A percentile compares a stretch with the other conserved stretches of the same genome.
phyloP scores from a whole-genome alignment of 2,113 vertebrate species.

The Syrrhaptes paradoxus region DNA sequence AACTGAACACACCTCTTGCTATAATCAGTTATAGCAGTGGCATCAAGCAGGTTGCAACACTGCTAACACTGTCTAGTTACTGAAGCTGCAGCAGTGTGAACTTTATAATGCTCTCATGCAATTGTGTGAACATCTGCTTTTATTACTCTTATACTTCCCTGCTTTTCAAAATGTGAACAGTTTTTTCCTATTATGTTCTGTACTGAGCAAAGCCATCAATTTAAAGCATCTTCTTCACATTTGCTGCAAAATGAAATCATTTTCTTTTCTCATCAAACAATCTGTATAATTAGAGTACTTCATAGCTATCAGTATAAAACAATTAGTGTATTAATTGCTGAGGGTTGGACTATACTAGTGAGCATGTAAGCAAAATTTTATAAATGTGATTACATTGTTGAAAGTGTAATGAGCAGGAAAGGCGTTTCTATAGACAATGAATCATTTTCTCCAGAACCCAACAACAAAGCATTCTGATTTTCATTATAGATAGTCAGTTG shows the following conservation, averaged over 20 bases:
- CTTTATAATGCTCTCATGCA: background rate
- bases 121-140: conserved; percentile 69
- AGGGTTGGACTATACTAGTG: background rate
- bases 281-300: conserved; percentile 64
- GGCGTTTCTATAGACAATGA: conserved; percentile 64
- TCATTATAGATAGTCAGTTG: conserved; percentile 74
- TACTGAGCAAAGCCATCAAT: conserved; percentile 50
- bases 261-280: conserved; percentile 73
- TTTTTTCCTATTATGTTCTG: conserved; percentile 53
- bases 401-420: conserved; percentile 62
- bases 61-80: background rate
- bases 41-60: background rate
- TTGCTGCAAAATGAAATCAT: conserved; percentile 60
- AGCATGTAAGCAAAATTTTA: conserved; percentile 65
- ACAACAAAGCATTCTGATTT: conserved; percentile 70
- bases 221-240: conserved; percentile 48
- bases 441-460: conserved; percentile 23
- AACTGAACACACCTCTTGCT: background rate
- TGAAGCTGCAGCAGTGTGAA: background rate
- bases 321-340: conserved; percentile 72
- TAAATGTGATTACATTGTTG: conserved; percentile 68
- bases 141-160: conserved; percentile 47
- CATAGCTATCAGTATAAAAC: conserved; percentile 62
- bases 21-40: background rate
- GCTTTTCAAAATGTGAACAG: conserved; percentile 55